Conservation (phyloP, 2,113 vertebrate genomes). For the Carettochelys insculpta region DNA sequence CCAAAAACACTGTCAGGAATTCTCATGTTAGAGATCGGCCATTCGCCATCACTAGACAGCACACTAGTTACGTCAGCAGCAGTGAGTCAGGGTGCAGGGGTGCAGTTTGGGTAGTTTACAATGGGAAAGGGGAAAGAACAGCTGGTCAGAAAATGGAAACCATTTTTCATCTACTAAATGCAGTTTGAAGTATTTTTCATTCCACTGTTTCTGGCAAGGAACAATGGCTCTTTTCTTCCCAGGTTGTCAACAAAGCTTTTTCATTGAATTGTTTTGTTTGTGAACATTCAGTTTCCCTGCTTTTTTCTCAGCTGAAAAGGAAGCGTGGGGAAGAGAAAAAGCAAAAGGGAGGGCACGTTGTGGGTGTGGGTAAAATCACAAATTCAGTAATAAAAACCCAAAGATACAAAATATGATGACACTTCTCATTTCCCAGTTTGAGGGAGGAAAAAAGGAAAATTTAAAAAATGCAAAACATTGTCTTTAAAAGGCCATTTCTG, state of each 20-base stretch:
- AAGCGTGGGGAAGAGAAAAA: neutral
- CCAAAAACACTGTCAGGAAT: neutral
- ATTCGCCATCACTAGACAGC: neutral
- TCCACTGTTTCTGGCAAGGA: neutral
- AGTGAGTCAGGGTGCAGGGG: rapidly evolving
- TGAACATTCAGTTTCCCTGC: neutral
- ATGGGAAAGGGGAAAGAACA: neutral
- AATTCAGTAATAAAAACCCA: neutral
- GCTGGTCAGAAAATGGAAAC: neutral
- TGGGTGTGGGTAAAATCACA: neutral
- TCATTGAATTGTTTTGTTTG: neutral
- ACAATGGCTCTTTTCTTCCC: neutral
- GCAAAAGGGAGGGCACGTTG: too few species aligned
- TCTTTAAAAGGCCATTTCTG: neutral
- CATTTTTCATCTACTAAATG: neutral
- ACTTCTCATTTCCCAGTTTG: neutral
- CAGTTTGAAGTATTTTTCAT: neutral
- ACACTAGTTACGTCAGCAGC: neutral
- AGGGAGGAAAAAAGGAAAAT: neutral
- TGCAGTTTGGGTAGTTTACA: neutral
- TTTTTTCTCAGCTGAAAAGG: neutral
- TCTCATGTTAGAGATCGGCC: neutral
- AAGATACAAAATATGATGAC: neutral
- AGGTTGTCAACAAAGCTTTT: neutral
- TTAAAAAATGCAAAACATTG: neutral